Base-by-base conservation (phyloP, 2,113 vertebrate species). In the Amazona guildingii region DNA sequence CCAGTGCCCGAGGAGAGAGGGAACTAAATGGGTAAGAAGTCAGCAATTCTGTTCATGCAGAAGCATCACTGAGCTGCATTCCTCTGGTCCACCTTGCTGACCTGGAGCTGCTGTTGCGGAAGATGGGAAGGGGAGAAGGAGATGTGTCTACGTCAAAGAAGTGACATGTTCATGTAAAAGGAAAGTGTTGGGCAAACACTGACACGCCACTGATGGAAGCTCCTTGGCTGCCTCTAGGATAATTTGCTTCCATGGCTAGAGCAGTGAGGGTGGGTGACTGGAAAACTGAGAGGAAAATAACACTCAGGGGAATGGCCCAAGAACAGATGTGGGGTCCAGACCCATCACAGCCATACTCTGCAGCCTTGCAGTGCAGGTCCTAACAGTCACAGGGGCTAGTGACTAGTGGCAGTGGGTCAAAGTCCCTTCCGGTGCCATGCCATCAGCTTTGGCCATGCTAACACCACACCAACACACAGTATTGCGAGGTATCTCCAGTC, bases 21-120 rank as follows among this genome's bases (percentile, higher is more conserved):
- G 48, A 88, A 25, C 8, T 0, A 3, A 35, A 33, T 28, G 49
- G 46, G 13, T 52, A 75, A 86, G 78, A 67, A 83, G 39, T 35
- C 0, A 2, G 6, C 0, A 0, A 33, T 89, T 85, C 51, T 63
- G 17, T 17, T 82, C 59, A n/a, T 0, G 4, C 1, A 0, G 48
- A 76, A 74, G 62, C 17, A 67, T 48, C 68, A 59, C 51, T 49
- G 80, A 92, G 62, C 29, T 79, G 62, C 28, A 15, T 68, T 79
- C 81, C 9, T 0, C 33, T 68, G 57, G 25, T 66, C n/a, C 35
- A 33, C 39, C 46, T 88, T 51, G 44, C 46, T 87, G 77, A 84
- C 80, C 75, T 79, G 41, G 51, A 87, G 48, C 59, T 82, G 75
- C 49, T 10, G 2, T 33, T 76, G 62, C 0, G 5, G 43, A 84